Evolutionary conservation across 2,113 vertebrate genomes (phyloP).

Genomic region (Ranitomeya imitator): DNA sequence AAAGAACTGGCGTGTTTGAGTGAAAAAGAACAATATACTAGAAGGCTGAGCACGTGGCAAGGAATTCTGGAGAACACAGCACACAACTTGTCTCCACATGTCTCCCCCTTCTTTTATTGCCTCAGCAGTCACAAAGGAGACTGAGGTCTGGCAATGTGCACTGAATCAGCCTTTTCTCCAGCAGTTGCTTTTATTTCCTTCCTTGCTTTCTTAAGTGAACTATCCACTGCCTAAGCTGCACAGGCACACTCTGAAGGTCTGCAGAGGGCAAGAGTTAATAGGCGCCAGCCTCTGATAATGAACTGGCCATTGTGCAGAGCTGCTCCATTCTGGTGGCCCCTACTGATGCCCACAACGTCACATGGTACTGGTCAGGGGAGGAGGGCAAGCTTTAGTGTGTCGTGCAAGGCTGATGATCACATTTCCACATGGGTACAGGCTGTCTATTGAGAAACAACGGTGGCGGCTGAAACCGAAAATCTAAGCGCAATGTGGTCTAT

Average conservation of each 20-base stretch:
- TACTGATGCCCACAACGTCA: background rate
- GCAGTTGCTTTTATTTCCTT: constrained; percentile 58
- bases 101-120: constrained; percentile 63
- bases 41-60: constrained; percentile 17
- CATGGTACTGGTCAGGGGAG: background rate
- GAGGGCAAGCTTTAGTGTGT: background rate
- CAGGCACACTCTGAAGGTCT: background rate
- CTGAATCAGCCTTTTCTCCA: constrained; percentile 66
- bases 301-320: background rate
- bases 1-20: constrained; percentile 11
- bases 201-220: constrained; percentile 12
- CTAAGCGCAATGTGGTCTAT: too few relatives aligned
- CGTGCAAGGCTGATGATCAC: background rate
- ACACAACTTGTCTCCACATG: constrained; percentile 64
- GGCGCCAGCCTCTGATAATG: background rate
- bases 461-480: background rate
- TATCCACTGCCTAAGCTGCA: background rate
- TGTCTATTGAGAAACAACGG: background rate
- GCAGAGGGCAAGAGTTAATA: background rate
- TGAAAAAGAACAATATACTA: background rate
- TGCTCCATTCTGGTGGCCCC: background rate
- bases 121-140: constrained; percentile 70
- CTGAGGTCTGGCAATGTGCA: constrained; percentile 76
- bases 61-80: constrained; percentile 16
- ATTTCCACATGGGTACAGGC: background rate